phyloP scores from a whole-genome alignment of 2,113 vertebrate species.

The Neoarius graeffei region DNA sequence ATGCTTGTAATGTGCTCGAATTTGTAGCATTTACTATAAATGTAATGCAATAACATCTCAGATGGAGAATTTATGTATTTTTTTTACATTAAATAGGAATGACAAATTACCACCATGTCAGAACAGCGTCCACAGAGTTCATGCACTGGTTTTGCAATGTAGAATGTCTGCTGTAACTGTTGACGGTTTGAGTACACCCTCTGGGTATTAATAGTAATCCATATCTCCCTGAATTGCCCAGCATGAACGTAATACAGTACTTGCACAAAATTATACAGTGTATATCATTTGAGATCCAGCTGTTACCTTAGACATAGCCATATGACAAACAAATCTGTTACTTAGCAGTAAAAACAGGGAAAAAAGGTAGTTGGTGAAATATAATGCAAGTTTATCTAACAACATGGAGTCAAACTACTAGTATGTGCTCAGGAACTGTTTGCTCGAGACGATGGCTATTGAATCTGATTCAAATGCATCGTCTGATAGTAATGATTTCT shows the following conservation, averaged over 20 bases:
- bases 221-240: neutral
- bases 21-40: too few species aligned
- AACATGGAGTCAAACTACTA: neutral
- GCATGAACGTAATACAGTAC: neutral
- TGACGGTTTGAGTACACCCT: neutral
- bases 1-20: too few species aligned
- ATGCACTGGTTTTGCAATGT: neutral
- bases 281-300: neutral
- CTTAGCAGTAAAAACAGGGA: neutral
- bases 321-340: neutral
- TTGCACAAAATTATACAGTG: neutral
- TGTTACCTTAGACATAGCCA: neutral
- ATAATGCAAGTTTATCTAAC: neutral
- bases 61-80: too few species aligned
- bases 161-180: neutral
- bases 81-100: neutral
- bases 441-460: neutral
- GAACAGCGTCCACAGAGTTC: neutral
- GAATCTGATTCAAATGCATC: neutral
- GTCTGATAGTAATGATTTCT: neutral
- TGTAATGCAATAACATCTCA: too few species aligned
- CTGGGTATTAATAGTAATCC: neutral
- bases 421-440: neutral
- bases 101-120: neutral
- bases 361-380: neutral